A percentile compares a stretch with the other conserved stretches of the same genome.
phyloP scores from a whole-genome alignment of 2,797 vertebrate species.

The Amniataba percoides region DNA sequence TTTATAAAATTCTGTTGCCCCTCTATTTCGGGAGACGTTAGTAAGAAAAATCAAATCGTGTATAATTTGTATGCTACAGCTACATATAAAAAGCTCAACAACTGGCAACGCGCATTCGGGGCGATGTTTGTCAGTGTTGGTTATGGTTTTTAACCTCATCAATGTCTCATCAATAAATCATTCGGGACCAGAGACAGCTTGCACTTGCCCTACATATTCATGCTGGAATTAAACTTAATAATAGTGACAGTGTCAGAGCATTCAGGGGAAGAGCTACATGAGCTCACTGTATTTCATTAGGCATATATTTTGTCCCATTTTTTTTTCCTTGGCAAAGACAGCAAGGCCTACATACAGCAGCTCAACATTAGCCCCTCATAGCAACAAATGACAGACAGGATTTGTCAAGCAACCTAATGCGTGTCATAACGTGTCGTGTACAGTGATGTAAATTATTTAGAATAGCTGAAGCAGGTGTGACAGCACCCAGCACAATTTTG shows the following conservation, averaged over 20 bases:
- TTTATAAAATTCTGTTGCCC: constrained; percentile 18
- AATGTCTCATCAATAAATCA: constrained; percentile 63
- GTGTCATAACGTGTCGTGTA: constrained; percentile 45
- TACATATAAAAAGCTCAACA: constrained; percentile 7
- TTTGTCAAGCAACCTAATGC: constrained; percentile 46
- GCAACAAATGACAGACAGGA: constrained; percentile 44
- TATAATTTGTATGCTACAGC: not conserved
- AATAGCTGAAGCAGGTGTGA: constrained; percentile 54
- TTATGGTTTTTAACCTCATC: constrained; percentile 60
- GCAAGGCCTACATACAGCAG: constrained; percentile 38
- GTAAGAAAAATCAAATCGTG: constrained; percentile 19
- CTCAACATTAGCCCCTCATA: constrained; percentile 24
- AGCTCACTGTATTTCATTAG: constrained; percentile 35
- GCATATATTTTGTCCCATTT: constrained; percentile 37
- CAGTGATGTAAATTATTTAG: constrained; percentile 67
- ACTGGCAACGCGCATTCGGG: constrained; percentile 20
- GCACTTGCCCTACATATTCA: constrained; percentile 61
- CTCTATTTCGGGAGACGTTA: constrained; percentile 26
- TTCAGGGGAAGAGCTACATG: constrained; percentile 18
- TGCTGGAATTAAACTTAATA: constrained; percentile 54
- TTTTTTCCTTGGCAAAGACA: constrained; percentile 23
- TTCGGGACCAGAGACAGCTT: constrained; percentile 43
- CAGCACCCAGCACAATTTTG: constrained; percentile 56
- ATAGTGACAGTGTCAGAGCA: constrained; percentile 31
- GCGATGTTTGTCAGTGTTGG: constrained; percentile 36